These are phyloP conservation scores for Acronicta leporina DNA, from an alignment of 2,888 invertebrate species.

Conservation along the genomic window DNA sequence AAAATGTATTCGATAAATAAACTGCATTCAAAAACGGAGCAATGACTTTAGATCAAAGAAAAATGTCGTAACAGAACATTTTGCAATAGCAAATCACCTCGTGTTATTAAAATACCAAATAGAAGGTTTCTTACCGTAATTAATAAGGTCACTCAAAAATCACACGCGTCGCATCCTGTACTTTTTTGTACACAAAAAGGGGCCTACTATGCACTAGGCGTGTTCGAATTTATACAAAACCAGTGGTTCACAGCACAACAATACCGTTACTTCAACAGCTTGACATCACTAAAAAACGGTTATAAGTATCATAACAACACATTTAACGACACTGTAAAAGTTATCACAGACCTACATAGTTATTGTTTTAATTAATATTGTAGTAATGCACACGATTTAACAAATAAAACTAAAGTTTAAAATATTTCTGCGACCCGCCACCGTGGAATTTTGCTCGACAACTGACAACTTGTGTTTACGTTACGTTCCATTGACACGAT, in stretches of 20 bases:
- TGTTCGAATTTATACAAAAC: constrained; percentile 75
- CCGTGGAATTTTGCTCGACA: constrained; percentile 72
- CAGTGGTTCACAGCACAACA: constrained; percentile 57
- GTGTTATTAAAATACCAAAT: constrained; percentile 15
- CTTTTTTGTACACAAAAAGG: constrained; percentile 67
- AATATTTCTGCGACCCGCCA: constrained; percentile 61
- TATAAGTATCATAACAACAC: constrained; percentile 41
- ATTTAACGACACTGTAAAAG: constrained; percentile 43
- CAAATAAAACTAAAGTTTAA: constrained; percentile 40
- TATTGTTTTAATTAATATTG: constrained; percentile 47
- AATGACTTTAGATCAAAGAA: constrained; percentile 26
- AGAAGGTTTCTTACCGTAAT: constrained; percentile 45
- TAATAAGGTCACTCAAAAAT: constrained; percentile 61
- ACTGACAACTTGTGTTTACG: constrained; percentile 82
- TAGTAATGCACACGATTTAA: constrained; percentile 31
- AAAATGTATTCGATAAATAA: constrained; percentile 7
- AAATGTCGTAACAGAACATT: constrained; percentile 41
- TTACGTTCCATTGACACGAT: constrained; percentile 74
- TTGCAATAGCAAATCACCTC: constrained; percentile 24
- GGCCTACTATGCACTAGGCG: constrained; percentile 72
- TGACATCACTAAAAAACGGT: constrained; percentile 63
- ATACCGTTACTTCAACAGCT: constrained; percentile 78
- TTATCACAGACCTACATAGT: constrained; percentile 49
- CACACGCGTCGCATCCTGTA: constrained; percentile 76
- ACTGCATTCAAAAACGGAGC: constrained; percentile 16